These are phyloP conservation scores for Matsumyia berberina DNA, from an alignment of 2,888 invertebrate species.

Conservation along the genomic window DNA sequence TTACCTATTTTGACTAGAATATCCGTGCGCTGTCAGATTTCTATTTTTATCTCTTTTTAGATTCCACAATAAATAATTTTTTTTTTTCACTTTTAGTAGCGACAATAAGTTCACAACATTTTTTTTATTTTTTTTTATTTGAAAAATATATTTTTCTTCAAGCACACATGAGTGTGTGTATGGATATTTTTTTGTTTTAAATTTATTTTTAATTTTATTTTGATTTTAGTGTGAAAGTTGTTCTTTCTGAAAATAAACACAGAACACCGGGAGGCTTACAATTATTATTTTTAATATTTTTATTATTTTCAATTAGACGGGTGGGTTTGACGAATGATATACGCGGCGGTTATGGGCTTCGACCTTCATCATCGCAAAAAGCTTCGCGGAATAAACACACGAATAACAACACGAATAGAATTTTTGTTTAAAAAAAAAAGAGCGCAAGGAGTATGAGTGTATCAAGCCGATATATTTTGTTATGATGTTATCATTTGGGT, in stretches of 20 bases:
- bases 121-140: conserved; percentile 24
- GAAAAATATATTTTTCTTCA: background rate
- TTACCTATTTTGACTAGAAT: conserved; percentile 67
- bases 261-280: conserved; percentile 23
- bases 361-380: conserved; percentile 71
- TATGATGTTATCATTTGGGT: conserved; percentile 44
- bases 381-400: conserved; percentile 39
- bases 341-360: conserved; percentile 33
- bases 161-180: too few species aligned
- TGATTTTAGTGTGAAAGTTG: conserved; percentile 28
- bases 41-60: conserved; percentile 21
- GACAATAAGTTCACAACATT: conserved; percentile 41
- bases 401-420: conserved; percentile 30
- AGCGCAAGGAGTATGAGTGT: conserved; percentile 5
- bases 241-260: conserved; percentile 69
- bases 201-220: conserved; percentile 32
- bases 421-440: conserved; percentile 32
- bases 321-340: conserved; percentile 16
- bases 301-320: conserved; percentile 60
- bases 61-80: conserved; percentile 14
- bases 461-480: conserved; percentile 55
- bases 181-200: conserved; percentile 1
- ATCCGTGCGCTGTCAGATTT: background rate
- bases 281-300: conserved; percentile 32
- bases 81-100: conserved; percentile 36